phyloP scores from a whole-genome alignment of 2,888 invertebrate species.

The Rhagium mordax region DNA sequence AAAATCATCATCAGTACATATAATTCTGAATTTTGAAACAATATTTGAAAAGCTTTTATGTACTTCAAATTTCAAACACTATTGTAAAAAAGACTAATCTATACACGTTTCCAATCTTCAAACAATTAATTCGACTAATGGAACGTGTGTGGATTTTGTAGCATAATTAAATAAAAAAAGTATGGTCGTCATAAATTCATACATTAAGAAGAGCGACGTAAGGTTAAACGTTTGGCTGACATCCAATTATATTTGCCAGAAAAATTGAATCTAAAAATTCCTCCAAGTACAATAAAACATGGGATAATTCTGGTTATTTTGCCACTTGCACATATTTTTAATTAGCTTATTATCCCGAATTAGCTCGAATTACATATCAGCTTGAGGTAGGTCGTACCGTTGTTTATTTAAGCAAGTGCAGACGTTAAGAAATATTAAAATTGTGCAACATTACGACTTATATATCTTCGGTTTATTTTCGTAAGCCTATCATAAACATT shows the following conservation, averaged over 20 bases:
- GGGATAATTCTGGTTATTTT: neutral
- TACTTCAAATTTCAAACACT: too few species aligned
- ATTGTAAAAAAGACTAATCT: too few species aligned
- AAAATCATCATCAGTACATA: too few species aligned
- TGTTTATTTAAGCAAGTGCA: neutral
- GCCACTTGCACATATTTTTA: neutral
- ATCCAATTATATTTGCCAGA: conserved; percentile 36
- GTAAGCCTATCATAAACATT: conserved; percentile 21
- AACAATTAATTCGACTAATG: too few species aligned
- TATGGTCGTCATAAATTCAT: conserved; percentile 7
- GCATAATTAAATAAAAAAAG: neutral
- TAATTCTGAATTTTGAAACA: too few species aligned
- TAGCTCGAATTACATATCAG: neutral
- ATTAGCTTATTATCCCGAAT: neutral
- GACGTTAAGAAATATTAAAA: neutral
- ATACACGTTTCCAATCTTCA: too few species aligned
- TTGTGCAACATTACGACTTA: conserved; percentile 15
- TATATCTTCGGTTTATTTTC: conserved; percentile 17
- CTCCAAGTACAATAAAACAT: conserved; percentile 16
- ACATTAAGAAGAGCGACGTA: conserved; percentile 25
- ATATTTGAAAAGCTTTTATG: too few species aligned
- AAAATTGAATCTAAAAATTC: conserved; percentile 35
- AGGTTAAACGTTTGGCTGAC: conserved; percentile 35
- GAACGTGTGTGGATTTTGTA: too few species aligned
- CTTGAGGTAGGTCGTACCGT: neutral